These are phyloP conservation scores for Macrosiphum euphorbiae DNA, from an alignment of 2,888 invertebrate species.

Conservation along the genomic window DNA sequence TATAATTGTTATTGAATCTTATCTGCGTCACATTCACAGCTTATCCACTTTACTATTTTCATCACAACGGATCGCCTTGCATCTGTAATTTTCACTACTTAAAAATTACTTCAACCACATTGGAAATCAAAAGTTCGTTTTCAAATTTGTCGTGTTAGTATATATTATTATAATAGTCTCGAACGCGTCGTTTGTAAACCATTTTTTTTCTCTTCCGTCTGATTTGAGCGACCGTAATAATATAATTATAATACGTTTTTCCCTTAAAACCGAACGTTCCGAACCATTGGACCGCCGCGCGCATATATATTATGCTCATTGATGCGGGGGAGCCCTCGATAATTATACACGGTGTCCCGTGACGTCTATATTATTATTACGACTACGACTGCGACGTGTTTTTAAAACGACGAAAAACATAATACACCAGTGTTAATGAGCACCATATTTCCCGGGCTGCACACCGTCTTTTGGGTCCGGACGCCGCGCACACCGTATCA, in stretches of 20 bases:
- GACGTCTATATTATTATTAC: slow-evolving; percentile 52
- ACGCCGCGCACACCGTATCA: slow-evolving; percentile 20
- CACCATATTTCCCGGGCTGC: slow-evolving; percentile 42
- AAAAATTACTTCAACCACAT: not conserved
- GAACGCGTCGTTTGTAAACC: not conserved
- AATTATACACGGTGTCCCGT: slow-evolving; percentile 63
- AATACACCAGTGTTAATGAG: slow-evolving; percentile 55
- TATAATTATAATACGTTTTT: not conserved
- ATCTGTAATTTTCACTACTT: not conserved
- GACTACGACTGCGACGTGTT: not conserved
- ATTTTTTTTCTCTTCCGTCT: not conserved
- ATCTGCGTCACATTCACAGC: not conserved
- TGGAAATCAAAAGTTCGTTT: not conserved
- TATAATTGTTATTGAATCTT: too few species aligned
- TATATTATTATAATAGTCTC: not conserved
- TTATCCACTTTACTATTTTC: not conserved
- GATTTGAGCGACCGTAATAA: not conserved
- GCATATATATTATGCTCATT: not conserved
- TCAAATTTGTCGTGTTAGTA: not conserved
- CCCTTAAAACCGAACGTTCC: slow-evolving; percentile 43
- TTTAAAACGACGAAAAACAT: slow-evolving; percentile 21
- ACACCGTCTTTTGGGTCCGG: not conserved
- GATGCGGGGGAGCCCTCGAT: not conserved
- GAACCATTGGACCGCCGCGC: slow-evolving; percentile 40
- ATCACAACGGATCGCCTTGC: not conserved